These are phyloP conservation scores for Australoheros facetus DNA, from an alignment of 2,797 vertebrate genomes.

Conservation along the genomic window DNA sequence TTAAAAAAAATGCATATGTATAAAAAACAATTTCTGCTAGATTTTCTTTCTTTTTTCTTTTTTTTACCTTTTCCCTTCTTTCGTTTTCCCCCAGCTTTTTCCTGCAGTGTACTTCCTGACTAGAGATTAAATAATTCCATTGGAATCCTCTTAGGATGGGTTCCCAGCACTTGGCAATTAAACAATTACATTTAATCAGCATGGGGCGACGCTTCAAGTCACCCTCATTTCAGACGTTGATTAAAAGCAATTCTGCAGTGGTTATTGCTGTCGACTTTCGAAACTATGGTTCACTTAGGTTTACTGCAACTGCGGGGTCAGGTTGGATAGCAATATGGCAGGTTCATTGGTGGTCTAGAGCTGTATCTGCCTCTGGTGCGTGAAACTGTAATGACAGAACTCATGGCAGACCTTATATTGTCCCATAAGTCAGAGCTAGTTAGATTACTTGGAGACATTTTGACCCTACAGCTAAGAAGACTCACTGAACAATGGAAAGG, in stretches of 20 bases:
- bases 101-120: constrained; percentile 79
- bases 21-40: constrained; percentile 57
- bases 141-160: constrained; percentile 83
- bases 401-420: constrained; percentile 64
- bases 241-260: constrained; percentile 85
- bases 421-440: constrained; percentile 70
- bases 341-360: constrained; percentile 71
- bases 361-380: constrained; percentile 68
- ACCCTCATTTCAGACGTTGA: constrained; percentile 85
- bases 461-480: constrained; percentile 70
- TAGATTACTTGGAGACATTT: constrained; percentile 77
- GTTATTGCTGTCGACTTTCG: constrained; percentile 78
- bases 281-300: constrained; percentile 78
- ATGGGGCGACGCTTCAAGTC: constrained; percentile 83
- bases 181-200: constrained; percentile 86
- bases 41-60: neutral
- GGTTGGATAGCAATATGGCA: constrained; percentile 74
- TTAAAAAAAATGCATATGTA: constrained; percentile 27
- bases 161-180: constrained; percentile 85
- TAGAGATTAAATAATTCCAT: constrained; percentile 85
- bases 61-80: constrained; percentile 58
- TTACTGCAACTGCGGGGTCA: constrained; percentile 73
- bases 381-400: constrained; percentile 73
- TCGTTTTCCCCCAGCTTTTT: constrained; percentile 62
- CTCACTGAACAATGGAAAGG: constrained; percentile 62